These are phyloP conservation scores for Myiopsitta monachus DNA, from an alignment of 2,113 vertebrate genomes.

Conservation along the genomic window DNA sequence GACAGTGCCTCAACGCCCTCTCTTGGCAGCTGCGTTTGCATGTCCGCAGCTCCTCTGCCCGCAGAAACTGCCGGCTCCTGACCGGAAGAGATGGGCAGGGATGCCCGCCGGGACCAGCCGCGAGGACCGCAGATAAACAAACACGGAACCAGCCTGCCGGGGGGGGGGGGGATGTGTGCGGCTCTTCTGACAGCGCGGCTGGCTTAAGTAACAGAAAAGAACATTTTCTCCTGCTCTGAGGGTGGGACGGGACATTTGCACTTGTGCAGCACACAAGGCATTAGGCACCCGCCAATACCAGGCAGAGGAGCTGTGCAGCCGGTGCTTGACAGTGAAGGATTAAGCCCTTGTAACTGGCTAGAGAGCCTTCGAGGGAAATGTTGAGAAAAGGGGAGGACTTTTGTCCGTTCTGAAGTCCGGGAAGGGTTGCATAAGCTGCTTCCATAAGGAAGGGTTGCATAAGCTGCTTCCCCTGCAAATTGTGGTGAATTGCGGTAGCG, in stretches of 20 bases:
- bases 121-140: background rate
- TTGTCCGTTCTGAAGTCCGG: background rate
- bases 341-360: background rate
- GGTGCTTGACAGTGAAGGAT: rapidly evolving
- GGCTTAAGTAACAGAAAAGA: background rate
- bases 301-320: rapidly evolving
- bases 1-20: conserved; percentile 60
- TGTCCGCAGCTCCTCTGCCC: background rate
- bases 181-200: background rate
- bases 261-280: rapidly evolving
- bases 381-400: background rate
- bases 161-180: rapidly evolving
- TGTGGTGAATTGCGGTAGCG: rapidly evolving
- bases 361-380: background rate
- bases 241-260: background rate
- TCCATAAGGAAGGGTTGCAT: background rate
- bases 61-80: rapidly evolving
- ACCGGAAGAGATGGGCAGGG: rapidly evolving
- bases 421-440: background rate
- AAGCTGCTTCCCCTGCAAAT: background rate
- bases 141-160: rapidly evolving
- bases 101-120: background rate
- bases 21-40: conserved; percentile 34
- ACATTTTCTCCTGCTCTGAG: rapidly evolving
- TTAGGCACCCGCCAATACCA: rapidly evolving